A percentile compares a stretch with the other conserved stretches of the same genome.
Conservation (phyloP, 2,113 vertebrate genomes). For the Rhinogobius similis region DNA sequence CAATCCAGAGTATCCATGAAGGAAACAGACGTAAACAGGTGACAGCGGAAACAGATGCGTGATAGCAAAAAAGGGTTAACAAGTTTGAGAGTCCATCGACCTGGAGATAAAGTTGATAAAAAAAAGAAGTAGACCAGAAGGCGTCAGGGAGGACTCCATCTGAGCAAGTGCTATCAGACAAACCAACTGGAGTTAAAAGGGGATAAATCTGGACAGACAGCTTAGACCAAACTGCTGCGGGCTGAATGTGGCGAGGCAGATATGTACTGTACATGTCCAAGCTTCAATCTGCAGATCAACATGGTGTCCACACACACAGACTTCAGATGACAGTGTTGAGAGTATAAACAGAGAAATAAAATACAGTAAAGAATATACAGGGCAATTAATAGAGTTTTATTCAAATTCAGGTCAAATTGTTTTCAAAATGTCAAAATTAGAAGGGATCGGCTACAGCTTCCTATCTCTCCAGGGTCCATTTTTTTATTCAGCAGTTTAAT, state of each 20-base stretch:
- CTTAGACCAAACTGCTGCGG: slow-evolving; percentile 29
- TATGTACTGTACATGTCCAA: slow-evolving; percentile 11
- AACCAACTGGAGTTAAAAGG: slow-evolving; percentile 27
- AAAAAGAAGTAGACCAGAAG: slow-evolving; percentile 16
- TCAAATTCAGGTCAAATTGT: no score
- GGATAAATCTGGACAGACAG: slow-evolving; percentile 2
- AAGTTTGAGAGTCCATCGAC: background rate
- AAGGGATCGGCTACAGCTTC: no score
- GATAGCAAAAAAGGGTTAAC: background rate
- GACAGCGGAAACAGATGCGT: background rate
- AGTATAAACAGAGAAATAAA: background rate
- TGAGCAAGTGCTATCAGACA: slow-evolving; percentile 25
- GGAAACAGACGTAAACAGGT: background rate
- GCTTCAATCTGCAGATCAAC: slow-evolving; percentile 3
- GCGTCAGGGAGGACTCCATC: slow-evolving; percentile 18
- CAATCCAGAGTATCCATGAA: background rate
- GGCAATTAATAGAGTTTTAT: no score
- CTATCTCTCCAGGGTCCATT: no score
- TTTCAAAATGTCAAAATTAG: no score
- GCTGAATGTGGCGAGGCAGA: slow-evolving; percentile 11
- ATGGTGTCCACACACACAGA: background rate
- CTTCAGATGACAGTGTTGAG: background rate
- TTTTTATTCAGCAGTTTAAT: no score
- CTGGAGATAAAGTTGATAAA: slow-evolving; percentile 15
- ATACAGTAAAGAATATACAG: no score